Evolutionary conservation across 2,888 invertebrate species (phyloP).

Genomic region (Callyntrura guangdongensis): DNA sequence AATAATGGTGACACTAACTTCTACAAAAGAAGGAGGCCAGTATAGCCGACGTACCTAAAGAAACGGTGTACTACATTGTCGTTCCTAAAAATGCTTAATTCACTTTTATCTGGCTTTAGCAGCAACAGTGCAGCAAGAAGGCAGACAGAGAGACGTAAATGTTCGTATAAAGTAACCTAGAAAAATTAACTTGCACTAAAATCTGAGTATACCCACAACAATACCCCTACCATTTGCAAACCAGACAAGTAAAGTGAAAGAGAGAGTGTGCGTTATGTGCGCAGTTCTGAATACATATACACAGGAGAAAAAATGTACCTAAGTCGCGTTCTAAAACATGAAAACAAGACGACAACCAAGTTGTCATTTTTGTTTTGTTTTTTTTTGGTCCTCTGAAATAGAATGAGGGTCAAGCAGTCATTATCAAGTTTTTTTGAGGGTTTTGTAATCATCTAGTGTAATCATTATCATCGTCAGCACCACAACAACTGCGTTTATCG

Average conservation of each 20-base stretch:
- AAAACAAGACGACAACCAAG: conserved; percentile 44
- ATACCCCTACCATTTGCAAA: not conserved
- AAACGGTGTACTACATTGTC: not conserved
- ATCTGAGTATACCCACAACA: conserved; percentile 36
- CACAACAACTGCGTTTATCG: conserved; percentile 39
- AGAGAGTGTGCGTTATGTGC: conserved; percentile 27
- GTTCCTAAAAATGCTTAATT: not conserved
- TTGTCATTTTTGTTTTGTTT: conserved; percentile 60
- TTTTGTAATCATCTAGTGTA: conserved; percentile 66
- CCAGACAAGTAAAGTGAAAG: conserved; percentile 59
- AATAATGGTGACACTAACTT: conserved; percentile 42
- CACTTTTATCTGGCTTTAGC: not conserved
- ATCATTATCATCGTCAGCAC: conserved; percentile 16
- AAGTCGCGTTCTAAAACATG: conserved; percentile 54
- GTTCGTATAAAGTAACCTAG: conserved; percentile 50
- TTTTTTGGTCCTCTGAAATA: conserved; percentile 53
- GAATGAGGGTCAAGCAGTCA: conserved; percentile 75
- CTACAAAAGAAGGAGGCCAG: not conserved
- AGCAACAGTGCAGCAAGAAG: not conserved
- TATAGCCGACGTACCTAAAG: not conserved
- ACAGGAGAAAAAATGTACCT: conserved; percentile 45
- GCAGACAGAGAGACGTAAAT: not conserved
- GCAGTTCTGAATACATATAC: not conserved
- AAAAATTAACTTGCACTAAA: conserved; percentile 60
- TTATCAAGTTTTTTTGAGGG: conserved; percentile 66